Evolutionary conservation across 2,797 vertebrate species (phyloP).

Genomic region (Muscicapa comitata): DNA sequence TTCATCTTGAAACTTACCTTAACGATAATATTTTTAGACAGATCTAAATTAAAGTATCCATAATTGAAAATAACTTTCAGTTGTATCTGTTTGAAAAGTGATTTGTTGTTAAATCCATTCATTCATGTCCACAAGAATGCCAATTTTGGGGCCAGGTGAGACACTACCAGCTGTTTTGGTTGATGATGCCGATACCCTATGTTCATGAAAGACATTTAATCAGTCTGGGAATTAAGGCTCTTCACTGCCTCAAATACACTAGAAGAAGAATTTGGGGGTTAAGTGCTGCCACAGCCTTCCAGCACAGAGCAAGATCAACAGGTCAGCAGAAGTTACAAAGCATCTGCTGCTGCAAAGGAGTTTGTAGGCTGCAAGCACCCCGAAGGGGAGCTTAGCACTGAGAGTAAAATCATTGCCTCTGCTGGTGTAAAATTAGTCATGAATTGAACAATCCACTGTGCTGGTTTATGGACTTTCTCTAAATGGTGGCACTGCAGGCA

Average conservation of each 20-base stretch:
- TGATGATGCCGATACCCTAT: background rate
- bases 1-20: background rate
- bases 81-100: background rate
- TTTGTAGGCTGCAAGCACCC: background rate
- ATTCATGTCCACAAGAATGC: background rate
- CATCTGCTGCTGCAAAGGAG: background rate
- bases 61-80: background rate
- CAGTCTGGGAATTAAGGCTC: background rate
- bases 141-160: background rate
- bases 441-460: background rate
- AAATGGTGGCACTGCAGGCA: background rate
- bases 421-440: background rate
- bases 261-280: background rate
- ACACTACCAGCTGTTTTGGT: background rate
- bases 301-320: background rate
- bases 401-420: background rate
- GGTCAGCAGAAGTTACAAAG: background rate
- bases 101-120: background rate
- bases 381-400: background rate
- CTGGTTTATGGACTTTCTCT: background rate
- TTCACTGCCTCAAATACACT: background rate
- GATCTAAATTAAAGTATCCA: background rate
- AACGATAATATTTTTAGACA: background rate
- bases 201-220: background rate
- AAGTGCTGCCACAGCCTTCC: background rate